Percentiles rank a stretch among this genome's conserved stretches.
Conservation (phyloP, 2,888 invertebrate species). For the Coremacera marginata region DNA sequence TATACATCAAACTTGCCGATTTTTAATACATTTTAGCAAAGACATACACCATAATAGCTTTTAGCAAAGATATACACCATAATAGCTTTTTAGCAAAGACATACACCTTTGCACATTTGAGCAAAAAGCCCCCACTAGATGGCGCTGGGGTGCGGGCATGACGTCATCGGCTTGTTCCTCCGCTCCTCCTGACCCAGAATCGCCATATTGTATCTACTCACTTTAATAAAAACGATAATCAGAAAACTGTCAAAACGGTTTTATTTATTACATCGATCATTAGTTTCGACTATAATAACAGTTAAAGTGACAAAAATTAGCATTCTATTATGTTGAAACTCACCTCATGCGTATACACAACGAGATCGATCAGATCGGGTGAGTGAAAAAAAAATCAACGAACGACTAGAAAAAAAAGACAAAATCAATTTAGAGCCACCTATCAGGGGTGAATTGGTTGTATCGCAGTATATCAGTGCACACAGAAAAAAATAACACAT, state of each 20-base stretch:
- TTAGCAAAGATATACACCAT: too few species aligned
- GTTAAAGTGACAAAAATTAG: constrained; percentile 20
- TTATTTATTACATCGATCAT: constrained; percentile 61
- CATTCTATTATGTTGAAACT: constrained; percentile 32
- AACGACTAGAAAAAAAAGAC: neutral
- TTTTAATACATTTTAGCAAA: too few species aligned
- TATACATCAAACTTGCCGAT: too few species aligned
- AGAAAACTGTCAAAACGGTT: constrained; percentile 57
- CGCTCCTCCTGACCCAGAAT: too few species aligned
- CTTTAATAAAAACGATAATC: neutral
- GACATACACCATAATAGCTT: too few species aligned
- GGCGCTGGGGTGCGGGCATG: too few species aligned
- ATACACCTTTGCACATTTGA: too few species aligned
- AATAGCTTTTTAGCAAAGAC: too few species aligned
- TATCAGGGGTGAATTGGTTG: neutral
- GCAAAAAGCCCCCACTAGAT: too few species aligned
- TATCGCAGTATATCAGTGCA: neutral
- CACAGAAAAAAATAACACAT: neutral
- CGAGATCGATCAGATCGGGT: neutral
- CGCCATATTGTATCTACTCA: too few species aligned
- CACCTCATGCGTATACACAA: neutral
- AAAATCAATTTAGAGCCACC: neutral
- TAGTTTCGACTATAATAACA: constrained; percentile 44
- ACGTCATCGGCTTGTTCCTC: too few species aligned
- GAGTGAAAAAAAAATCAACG: neutral